phyloP scores from a whole-genome alignment of 1,140 invertebrate genomes.

The Riptortus pedestris region DNA sequence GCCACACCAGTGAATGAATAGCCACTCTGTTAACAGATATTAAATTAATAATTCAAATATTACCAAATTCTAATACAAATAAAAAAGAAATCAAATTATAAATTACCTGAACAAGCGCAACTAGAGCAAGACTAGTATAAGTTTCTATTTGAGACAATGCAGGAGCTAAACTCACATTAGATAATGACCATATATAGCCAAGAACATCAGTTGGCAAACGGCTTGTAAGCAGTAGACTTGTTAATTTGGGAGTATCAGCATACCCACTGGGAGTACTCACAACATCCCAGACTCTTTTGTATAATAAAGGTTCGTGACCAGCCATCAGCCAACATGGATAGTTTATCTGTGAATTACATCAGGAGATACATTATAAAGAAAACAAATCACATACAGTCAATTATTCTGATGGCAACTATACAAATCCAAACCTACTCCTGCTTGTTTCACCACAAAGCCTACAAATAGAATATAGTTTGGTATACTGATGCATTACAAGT shows the following conservation, averaged over 20 bases:
- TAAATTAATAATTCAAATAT: not conserved
- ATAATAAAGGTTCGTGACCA: constrained; percentile 40
- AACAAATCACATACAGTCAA: not conserved
- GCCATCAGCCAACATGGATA: constrained; percentile 42
- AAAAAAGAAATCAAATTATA: constrained; percentile 11
- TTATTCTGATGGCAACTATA: too few species aligned
- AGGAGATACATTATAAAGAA: not conserved
- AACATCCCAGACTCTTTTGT: constrained; percentile 41
- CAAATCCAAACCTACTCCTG: too few species aligned
- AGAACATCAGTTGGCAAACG: constrained; percentile 47
- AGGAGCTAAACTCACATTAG: constrained; percentile 49
- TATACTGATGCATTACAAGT: constrained; percentile 27
- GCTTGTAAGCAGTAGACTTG: constrained; percentile 49
- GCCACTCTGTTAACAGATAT: constrained; percentile 37
- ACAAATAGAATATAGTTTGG: not conserved
- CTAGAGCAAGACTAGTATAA: constrained; percentile 48
- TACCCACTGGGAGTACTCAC: constrained; percentile 38
- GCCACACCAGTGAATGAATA: constrained; percentile 42
- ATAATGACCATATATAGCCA: constrained; percentile 52
- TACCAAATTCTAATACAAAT: not conserved
- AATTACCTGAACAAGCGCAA: constrained; percentile 48
- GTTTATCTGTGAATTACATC: constrained; percentile 2
- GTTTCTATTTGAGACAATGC: constrained; percentile 50
- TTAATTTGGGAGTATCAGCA: constrained; percentile 50
- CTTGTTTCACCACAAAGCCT: too few species aligned